These are phyloP conservation scores for Paratilapia polleni DNA, from an alignment of 2,113 vertebrate genomes.

Conservation along the genomic window DNA sequence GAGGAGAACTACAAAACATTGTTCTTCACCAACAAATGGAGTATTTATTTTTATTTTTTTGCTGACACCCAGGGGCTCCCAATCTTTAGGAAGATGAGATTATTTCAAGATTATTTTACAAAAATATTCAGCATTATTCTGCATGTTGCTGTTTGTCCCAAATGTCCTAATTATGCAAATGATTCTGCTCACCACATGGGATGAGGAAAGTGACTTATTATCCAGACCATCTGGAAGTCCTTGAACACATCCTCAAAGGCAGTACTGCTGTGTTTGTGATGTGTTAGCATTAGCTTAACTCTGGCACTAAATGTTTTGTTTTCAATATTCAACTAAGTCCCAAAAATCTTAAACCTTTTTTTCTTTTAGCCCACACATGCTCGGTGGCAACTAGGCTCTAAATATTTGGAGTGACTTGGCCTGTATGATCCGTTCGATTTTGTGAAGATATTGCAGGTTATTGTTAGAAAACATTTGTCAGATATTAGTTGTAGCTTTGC, in stretches of 20 bases:
- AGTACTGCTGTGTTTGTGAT: not conserved
- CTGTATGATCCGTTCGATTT: not conserved
- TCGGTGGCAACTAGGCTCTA: not conserved
- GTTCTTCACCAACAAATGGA: not conserved
- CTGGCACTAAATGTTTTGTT: not conserved
- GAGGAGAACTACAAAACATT: not conserved
- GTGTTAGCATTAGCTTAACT: not conserved
- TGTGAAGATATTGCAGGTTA: not conserved
- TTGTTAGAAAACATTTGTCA: not conserved
- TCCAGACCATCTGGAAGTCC: slow-evolving; percentile 57
- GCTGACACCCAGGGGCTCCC: not conserved
- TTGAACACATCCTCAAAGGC: slow-evolving; percentile 45
- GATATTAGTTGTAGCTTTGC: not conserved
- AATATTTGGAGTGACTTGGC: not conserved
- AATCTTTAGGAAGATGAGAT: not conserved
- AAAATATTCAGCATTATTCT: not conserved
- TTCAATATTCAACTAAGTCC: not conserved
- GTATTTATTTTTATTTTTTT: too few relatives aligned
- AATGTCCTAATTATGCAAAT: slow-evolving; percentile 63
- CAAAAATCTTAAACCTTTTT: not conserved
- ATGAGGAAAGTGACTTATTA: slow-evolving; percentile 37
- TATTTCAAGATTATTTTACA: not conserved
- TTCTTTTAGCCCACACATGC: not conserved
- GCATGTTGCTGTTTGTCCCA: slow-evolving; percentile 36
- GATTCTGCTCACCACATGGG: slow-evolving; percentile 38